Percentiles rank a stretch among this genome's conserved stretches.
Evolutionary conservation across 2,797 vertebrate species (phyloP).

Genomic region (Mus minutoides): DNA sequence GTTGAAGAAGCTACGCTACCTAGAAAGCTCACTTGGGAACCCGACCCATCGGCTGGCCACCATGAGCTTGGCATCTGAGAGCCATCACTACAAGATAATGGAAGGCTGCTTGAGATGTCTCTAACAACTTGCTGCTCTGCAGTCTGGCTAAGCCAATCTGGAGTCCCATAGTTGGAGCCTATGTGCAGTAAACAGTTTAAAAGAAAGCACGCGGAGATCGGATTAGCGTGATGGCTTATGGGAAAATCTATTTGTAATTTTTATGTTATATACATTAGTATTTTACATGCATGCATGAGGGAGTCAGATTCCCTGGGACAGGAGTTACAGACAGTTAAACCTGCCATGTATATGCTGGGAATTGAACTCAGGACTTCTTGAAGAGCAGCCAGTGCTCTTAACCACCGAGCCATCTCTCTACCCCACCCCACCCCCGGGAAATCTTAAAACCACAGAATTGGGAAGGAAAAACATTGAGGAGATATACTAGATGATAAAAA

Average conservation of each 20-base stretch:
- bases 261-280: neutral
- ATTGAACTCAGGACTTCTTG: neutral
- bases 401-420: neutral
- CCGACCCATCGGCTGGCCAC: neutral
- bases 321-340: neutral
- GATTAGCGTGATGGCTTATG: neutral
- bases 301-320: neutral
- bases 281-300: neutral
- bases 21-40: neutral
- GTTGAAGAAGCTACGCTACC: neutral
- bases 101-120: neutral
- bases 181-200: neutral
- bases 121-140: neutral
- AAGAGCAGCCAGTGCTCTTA: neutral
- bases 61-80: neutral
- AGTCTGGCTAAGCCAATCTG: neutral
- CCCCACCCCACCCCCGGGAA: neutral
- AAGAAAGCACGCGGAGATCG: neutral
- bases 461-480: neutral
- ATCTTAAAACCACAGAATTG: neutral
- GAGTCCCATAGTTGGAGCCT: slow-evolving; percentile 38
- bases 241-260: slow-evolving; percentile 9
- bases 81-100: neutral
- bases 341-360: neutral
- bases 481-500: neutral